These are phyloP conservation scores for Aleiodes testaceus DNA, from an alignment of 2,888 invertebrate species.

Conservation along the genomic window DNA sequence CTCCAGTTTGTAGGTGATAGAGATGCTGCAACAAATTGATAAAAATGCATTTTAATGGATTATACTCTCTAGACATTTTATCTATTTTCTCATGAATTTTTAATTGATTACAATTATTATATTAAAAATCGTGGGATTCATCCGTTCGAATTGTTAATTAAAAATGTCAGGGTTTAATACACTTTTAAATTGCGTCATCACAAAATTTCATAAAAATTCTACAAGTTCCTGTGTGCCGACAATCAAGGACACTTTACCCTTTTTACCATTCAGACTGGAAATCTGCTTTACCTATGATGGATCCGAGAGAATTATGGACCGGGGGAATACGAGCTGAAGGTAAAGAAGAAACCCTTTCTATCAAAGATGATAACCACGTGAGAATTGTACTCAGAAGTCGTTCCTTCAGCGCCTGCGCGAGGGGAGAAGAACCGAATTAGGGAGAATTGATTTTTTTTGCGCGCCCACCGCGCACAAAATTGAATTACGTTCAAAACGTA, in stretches of 20 bases:
- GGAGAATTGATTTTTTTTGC: constrained; percentile 60
- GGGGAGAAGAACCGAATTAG: constrained; percentile 42
- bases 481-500: constrained; percentile 57
- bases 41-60: constrained; percentile 42
- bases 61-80: constrained; percentile 38
- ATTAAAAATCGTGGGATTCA: too few relatives aligned
- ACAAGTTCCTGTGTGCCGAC: too few relatives aligned
- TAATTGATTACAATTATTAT: too few relatives aligned
- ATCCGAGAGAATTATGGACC: background rate
- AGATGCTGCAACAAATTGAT: constrained; percentile 68
- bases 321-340: background rate
- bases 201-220: too few relatives aligned
- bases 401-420: constrained; percentile 54
- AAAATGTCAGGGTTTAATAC: too few relatives aligned
- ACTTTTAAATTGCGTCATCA: too few relatives aligned
- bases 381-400: background rate
- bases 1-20: constrained; percentile 71
- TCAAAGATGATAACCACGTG: background rate
- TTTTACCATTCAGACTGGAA: background rate
- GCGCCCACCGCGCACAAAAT: constrained; percentile 57
- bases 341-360: constrained; percentile 8
- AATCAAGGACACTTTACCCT: too few relatives aligned
- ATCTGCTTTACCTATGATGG: background rate
- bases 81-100: too few relatives aligned
- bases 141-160: too few relatives aligned